A percentile compares a stretch with the other conserved stretches of the same genome.
These are phyloP conservation scores for Connochaetes taurinus DNA, from an alignment of 2,113 vertebrate species.

Conservation along the genomic window DNA sequence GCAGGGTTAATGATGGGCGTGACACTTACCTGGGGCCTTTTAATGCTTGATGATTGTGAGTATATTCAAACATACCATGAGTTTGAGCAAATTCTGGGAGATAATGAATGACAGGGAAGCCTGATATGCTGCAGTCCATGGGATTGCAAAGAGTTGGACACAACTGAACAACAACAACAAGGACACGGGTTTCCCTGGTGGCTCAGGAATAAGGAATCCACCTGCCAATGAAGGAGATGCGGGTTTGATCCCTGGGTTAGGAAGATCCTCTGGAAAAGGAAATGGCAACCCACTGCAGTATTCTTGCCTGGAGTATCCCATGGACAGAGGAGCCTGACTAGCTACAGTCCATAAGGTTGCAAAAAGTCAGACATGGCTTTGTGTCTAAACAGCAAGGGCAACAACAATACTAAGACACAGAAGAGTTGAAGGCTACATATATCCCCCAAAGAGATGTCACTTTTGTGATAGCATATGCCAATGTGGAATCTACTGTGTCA, in stretches of 20 bases:
- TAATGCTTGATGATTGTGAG: slow-evolving; percentile 71
- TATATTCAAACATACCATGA: slow-evolving; percentile 58
- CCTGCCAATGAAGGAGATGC: background rate
- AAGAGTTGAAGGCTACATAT: slow-evolving; percentile 6
- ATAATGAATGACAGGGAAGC: background rate
- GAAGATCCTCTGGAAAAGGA: background rate
- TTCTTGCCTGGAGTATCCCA: background rate
- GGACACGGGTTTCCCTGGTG: background rate
- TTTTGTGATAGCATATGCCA: background rate
- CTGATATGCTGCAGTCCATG: background rate
- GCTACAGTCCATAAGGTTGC: background rate
- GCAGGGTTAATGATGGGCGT: slow-evolving; percentile 50
- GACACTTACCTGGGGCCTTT: slow-evolving; percentile 63
- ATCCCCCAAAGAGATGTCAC: background rate
- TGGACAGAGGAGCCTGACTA: background rate
- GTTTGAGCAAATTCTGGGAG: background rate
- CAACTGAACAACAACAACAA: background rate
- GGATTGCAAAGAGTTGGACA: background rate
- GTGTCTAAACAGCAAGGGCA: background rate
- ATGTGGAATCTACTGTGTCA: background rate
- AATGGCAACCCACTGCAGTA: background rate
- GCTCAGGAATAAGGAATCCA: background rate
- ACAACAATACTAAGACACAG: slow-evolving; percentile 14
- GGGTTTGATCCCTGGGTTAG: background rate
- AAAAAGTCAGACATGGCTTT: background rate